Base-by-base conservation (phyloP, 2,797 vertebrate genomes). In the Xenopus petersii region DNA sequence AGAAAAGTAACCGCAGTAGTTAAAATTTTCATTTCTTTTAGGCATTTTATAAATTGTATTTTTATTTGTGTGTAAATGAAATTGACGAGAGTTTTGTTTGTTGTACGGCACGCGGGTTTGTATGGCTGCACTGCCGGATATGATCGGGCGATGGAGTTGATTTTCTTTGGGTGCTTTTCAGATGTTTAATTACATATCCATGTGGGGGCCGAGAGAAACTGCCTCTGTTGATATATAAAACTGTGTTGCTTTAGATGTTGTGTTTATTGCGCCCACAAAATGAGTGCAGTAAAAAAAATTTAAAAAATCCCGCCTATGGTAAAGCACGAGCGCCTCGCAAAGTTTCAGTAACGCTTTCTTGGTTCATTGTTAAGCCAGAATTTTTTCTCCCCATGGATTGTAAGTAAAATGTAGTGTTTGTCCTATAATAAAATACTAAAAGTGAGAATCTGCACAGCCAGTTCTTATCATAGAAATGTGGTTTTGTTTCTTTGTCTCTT, bases 161-260 rank as follows among this genome's bases (percentile, higher is more conserved):
- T 92, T 93, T 93, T 94, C 92, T 91, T 92, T 87, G 88, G 94
- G 94, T 94, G 94, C 94, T 95, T 92, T 93, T 12, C 86, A 88
- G 86, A 90, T 88, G 89, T 92, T 88, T 91, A 88, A 88, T 85
- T 84, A 90, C 93, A 90, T 94, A 90, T 93, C 93, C 92, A 91
- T 92, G 93, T 92, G 90, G 93, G 21, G 91, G 90, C 92, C 87
- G 91, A 91, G 89, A 88, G 90, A 90, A 84, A 81, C 54, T 82
- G 88, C 88, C 89, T 92, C 81, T 91, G 86, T 90, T 93, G 90
- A 82, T 94, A 87, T 94, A 90, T 88, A 86, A 42, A 84, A 85
- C 89, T 85, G 87, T 88, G 87, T 90, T 85, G 88, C 88, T 90
- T 89, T 91, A 92, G 89, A 85, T 89, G 89, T 90, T 91, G 90